phyloP scores from a whole-genome alignment of 2,797 vertebrate species.

The Babyrousa celebensis region DNA sequence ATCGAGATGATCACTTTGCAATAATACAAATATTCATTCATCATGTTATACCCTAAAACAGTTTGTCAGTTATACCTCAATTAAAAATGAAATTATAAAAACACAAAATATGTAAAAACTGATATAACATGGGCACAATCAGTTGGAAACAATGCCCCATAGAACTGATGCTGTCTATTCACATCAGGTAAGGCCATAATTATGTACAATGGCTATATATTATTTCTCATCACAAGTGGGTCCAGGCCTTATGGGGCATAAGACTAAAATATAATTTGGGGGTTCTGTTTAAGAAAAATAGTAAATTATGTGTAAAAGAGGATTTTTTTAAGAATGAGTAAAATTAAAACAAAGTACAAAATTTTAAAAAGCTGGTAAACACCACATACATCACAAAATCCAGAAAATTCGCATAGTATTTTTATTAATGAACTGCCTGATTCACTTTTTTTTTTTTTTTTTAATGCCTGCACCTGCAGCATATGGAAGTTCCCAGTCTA shows the following conservation, averaged over 20 bases:
- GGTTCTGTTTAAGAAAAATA: constrained; percentile 10
- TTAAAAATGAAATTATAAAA: background rate
- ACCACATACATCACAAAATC: background rate
- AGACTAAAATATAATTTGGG: background rate
- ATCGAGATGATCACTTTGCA: background rate
- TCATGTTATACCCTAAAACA: background rate
- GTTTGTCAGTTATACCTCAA: background rate
- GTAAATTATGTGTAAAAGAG: background rate
- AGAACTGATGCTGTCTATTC: background rate
- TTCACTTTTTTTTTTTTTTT: background rate
- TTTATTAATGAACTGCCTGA: constrained; percentile 1
- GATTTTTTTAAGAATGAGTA: background rate
- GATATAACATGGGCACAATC: background rate
- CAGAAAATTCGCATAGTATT: background rate
- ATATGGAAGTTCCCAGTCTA: no score
- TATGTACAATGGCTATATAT: background rate
- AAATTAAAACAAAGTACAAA: background rate
- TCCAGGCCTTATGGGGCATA: background rate
- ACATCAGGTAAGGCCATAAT: background rate
- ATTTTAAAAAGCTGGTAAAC: background rate
- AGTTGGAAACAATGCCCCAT: background rate
- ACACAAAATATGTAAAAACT: background rate
- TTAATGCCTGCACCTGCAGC: no score
- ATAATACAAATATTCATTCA: background rate
- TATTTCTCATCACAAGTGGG: background rate